These are phyloP conservation scores for Coluber constrictor DNA, from an alignment of 2,797 vertebrate species.

Conservation along the genomic window DNA sequence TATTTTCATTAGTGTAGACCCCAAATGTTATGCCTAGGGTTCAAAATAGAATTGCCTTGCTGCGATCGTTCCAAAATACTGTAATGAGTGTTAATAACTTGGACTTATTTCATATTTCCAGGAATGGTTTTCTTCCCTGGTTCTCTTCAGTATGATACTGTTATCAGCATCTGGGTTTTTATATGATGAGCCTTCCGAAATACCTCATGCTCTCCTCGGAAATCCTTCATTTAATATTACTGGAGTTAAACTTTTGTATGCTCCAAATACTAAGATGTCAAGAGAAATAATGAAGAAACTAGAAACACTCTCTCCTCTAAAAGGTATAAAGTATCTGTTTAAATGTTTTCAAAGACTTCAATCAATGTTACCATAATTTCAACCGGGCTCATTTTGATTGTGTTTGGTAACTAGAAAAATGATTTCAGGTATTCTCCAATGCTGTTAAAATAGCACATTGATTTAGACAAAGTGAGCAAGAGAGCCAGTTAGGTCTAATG, in stretches of 20 bases:
- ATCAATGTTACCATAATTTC: no score
- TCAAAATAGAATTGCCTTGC: neutral
- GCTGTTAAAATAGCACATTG: neutral
- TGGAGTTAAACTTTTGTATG: conserved; percentile 44
- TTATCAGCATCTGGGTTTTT: accelerated
- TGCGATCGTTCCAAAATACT: accelerated
- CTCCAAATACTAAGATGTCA: conserved; percentile 52
- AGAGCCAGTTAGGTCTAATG: neutral
- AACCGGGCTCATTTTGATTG: neutral
- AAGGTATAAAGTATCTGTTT: conserved; percentile 33
- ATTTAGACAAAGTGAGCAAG: neutral
- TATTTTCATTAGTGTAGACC: neutral
- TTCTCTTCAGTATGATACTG: conserved; percentile 41
- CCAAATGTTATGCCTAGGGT: accelerated
- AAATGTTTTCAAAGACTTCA: neutral
- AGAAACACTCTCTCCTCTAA: conserved; percentile 42
- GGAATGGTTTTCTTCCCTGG: conserved; percentile 64
- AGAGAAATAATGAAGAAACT: conserved; percentile 66
- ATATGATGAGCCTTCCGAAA: neutral
- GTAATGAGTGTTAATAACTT: neutral
- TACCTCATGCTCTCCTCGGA: conserved; percentile 57
- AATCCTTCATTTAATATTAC: conserved; percentile 46
- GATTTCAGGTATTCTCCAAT: neutral
- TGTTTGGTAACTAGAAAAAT: neutral
- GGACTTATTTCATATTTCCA: conserved; percentile 27